These are phyloP conservation scores for Sebastes schlegelii DNA, from an alignment of 2,113 vertebrate species.

Conservation along the genomic window DNA sequence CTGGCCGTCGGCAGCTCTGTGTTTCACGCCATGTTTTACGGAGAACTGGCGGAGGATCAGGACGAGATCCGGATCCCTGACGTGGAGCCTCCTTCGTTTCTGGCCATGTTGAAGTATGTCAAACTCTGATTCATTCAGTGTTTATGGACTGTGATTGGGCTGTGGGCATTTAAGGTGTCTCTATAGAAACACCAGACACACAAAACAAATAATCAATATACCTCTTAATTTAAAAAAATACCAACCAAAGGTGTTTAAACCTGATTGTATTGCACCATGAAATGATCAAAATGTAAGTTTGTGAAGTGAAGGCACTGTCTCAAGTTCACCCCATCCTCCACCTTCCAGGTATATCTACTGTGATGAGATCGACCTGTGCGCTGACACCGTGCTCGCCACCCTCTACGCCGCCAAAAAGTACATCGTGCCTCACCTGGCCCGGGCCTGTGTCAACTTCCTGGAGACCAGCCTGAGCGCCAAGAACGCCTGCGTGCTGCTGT, in stretches of 20 bases:
- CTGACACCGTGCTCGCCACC: slow-evolving; percentile 96
- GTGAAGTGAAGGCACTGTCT: too few species aligned
- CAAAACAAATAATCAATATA: not conserved
- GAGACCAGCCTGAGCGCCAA: slow-evolving; percentile 98
- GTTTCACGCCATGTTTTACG: slow-evolving; percentile 99
- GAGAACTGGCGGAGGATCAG: slow-evolving; percentile 97
- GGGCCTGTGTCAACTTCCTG: slow-evolving; percentile 96
- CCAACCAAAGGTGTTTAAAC: not conserved
- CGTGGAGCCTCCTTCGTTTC: slow-evolving; percentile 96
- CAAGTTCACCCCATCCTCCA: not conserved
- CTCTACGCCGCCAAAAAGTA: slow-evolving; percentile 99
- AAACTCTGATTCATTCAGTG: not conserved
- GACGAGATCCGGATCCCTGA: slow-evolving; percentile 99
- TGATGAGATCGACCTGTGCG: slow-evolving; percentile 97
- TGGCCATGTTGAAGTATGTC: slow-evolving; percentile 97
- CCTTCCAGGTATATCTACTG: slow-evolving; percentile 94
- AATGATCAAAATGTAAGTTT: not conserved
- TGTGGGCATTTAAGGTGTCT: not conserved
- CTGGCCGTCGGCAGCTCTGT: slow-evolving; percentile 98
- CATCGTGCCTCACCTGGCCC: slow-evolving; percentile 96
- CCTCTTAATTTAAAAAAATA: not conserved
- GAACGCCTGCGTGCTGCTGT: slow-evolving; percentile 96
- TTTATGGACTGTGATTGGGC: not conserved
- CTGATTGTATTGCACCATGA: not conserved
- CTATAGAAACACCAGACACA: not conserved